Evolutionary conservation across 2,113 vertebrate genomes (phyloP), one percentile per base, ranked within the genome.

Genomic region (Rynchops niger): DNA sequence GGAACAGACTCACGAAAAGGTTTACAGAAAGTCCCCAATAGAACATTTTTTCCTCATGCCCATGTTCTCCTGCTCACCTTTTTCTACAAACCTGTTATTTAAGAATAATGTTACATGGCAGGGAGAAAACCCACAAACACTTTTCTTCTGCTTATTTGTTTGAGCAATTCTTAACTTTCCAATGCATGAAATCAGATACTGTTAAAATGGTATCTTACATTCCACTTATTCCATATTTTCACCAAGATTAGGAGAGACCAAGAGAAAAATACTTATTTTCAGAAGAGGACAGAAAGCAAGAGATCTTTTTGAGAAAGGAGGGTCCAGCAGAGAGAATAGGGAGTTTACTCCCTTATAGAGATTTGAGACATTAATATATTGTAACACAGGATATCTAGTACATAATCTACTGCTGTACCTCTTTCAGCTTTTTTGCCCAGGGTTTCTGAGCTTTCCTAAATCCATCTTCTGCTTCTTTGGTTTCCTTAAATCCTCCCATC

Each of bases 361-460:
- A 58, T 89, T 53, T 72, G 43, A 95, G 76, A 95, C 94, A 94
- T 91, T 81, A 95, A 71, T 82, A 94, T 89, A 95, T 40, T 27
- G 61, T 65, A 94, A 94, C 91, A 95, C 72, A 97, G 85, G 90
- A 55, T 93, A 97, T 61, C 93, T 76, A 96, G 85, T 81, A 95
- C n/a, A 93, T 81, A 92, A 94, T 92, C 95, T 95, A 96, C 91
- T 95, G 94, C 91, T 78, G 91, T 96, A 99, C 99, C 99, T 99
- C 99, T 98, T 99, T 99, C 71, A 99, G 98, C 95, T 99, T 99
- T 98, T 99, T 99, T 82, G 99, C 99, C 99, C 99, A 99, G 84
- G 99, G 99, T 97, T 99, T 99, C 98, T 99, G 99, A 25, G 99
- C 99, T 97, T 99, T 99, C 93, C 99, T 98, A 97, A 99, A 99